Evolutionary conservation across 2,797 vertebrate genomes (phyloP).

Genomic region (Amazonetta brasiliensis): DNA sequence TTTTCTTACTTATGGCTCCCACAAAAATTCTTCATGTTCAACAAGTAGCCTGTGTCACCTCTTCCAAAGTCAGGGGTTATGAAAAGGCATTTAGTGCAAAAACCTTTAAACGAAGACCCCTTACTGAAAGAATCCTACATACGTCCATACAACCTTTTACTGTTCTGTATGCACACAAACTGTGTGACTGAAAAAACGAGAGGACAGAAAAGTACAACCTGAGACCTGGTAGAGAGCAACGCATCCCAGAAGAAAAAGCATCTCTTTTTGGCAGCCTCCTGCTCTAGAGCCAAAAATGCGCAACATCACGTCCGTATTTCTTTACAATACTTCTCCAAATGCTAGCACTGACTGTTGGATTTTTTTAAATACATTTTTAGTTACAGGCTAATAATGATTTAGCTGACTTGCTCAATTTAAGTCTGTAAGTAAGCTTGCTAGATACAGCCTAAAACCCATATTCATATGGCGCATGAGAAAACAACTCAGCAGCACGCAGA

Average conservation of each 20-base stretch:
- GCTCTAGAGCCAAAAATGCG: neutral
- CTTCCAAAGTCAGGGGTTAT: neutral
- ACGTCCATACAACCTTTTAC: neutral
- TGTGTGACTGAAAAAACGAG: neutral
- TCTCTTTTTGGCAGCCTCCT: neutral
- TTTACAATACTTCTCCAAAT: neutral
- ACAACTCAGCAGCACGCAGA: neutral
- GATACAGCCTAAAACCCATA: neutral
- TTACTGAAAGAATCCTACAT: neutral
- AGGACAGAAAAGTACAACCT: neutral
- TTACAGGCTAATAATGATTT: slow-evolving; percentile 3
- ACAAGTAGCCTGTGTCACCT: slow-evolving; percentile 31
- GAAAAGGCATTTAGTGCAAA: neutral
- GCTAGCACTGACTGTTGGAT: neutral
- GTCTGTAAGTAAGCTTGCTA: neutral
- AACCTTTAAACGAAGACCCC: neutral
- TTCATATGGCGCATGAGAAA: neutral
- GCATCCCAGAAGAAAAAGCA: neutral
- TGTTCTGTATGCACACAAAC: neutral
- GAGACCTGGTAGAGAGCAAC: neutral
- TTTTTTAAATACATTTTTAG: neutral
- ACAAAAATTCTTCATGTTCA: slow-evolving; percentile 8
- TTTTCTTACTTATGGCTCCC: neutral
- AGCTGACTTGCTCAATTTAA: neutral
- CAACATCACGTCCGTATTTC: neutral